These are phyloP conservation scores for Papilio xuthus DNA, from an alignment of 1,140 invertebrate genomes.

Conservation along the genomic window DNA sequence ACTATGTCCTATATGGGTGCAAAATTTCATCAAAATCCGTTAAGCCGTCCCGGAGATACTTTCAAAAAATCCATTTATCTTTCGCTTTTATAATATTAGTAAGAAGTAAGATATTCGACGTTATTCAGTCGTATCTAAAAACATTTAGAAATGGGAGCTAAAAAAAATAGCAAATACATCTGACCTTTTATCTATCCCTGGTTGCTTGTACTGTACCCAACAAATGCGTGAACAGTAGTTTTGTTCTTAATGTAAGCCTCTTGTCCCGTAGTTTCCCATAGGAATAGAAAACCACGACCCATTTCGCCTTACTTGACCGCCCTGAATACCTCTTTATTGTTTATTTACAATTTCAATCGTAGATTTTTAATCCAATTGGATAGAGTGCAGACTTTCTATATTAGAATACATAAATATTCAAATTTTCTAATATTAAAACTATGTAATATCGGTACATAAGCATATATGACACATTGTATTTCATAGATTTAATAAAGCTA, in stretches of 20 bases:
- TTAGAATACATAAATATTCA: background rate
- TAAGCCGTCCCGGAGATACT: too few relatives aligned
- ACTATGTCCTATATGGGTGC: too few relatives aligned
- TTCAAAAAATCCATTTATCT: too few relatives aligned
- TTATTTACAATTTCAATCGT: constrained; percentile 16
- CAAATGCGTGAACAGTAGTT: constrained; percentile 25
- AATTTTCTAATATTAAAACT: background rate
- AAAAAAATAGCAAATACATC: background rate
- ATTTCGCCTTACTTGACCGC: constrained; percentile 5
- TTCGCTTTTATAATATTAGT: too few relatives aligned
- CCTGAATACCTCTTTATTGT: background rate
- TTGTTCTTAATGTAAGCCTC: constrained; percentile 17
- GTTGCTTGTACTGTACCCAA: constrained; percentile 1
- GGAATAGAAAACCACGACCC: constrained; percentile 10
- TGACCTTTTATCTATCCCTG: constrained; percentile 22
- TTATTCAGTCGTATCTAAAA: too few relatives aligned
- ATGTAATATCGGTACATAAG: too few relatives aligned
- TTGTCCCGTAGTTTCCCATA: constrained; percentile 5
- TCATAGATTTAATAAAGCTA: too few relatives aligned
- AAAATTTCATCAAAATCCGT: too few relatives aligned
- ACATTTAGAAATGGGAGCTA: too few relatives aligned
- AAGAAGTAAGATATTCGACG: background rate
- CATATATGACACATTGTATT: too few relatives aligned
- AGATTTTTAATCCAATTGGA: background rate
- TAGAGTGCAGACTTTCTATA: background rate